A percentile compares a stretch with the other conserved stretches of the same genome.
These are phyloP conservation scores for Ochotona princeps DNA, from an alignment of 2,113 vertebrate genomes.

Conservation along the genomic window DNA sequence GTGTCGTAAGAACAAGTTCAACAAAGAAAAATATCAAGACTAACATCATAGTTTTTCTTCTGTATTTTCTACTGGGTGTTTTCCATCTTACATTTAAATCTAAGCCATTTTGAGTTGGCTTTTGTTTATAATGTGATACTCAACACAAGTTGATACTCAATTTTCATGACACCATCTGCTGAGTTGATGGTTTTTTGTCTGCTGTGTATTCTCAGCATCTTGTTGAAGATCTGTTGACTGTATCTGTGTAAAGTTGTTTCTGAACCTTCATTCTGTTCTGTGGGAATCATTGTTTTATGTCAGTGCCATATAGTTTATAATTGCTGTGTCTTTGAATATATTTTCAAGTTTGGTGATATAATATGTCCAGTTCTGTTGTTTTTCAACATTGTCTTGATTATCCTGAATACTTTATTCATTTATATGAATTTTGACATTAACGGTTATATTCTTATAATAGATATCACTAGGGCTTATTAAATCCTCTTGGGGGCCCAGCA, in stretches of 20 bases:
- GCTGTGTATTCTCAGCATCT: background rate
- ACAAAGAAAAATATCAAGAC: no score
- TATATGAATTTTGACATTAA: background rate
- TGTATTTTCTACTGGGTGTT: background rate
- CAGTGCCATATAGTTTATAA: no score
- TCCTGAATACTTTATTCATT: no score
- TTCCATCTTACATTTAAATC: background rate
- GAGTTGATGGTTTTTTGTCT: background rate
- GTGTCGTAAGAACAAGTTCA: no score
- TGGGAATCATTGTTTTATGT: no score
- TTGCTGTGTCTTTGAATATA: background rate
- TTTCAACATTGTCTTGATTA: no score
- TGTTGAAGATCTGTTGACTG: background rate
- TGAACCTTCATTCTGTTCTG: background rate
- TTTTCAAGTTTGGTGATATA: background rate
- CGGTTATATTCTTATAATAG: background rate
- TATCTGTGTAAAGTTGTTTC: background rate
- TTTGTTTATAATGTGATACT: background rate
- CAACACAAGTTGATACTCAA: background rate
- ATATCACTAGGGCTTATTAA: background rate
- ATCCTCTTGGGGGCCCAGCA: no score
- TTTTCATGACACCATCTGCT: background rate
- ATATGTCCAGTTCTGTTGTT: no score
- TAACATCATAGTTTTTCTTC: background rate
- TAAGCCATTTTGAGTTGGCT: background rate